A percentile compares a stretch with the other conserved stretches of the same genome.
phyloP scores from a whole-genome alignment of 2,113 vertebrate species.

The Stegostoma tigrinum region DNA sequence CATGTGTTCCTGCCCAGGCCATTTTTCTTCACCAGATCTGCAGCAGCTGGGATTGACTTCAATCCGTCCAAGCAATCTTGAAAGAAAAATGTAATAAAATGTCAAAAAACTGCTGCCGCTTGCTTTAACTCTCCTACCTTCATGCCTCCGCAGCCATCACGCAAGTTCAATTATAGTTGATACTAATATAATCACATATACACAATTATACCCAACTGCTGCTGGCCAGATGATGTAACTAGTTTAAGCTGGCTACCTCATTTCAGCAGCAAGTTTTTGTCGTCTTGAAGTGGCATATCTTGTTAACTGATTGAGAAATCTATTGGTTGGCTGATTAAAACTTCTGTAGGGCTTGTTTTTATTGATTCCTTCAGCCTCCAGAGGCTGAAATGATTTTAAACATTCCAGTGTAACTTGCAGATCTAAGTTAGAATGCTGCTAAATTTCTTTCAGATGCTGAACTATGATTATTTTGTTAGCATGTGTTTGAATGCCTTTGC shows the following conservation, averaged over 20 bases:
- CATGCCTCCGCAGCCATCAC: not conserved
- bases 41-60: not conserved
- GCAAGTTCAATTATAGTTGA: not conserved
- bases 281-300: not conserved
- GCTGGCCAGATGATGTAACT: not conserved
- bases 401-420: not conserved
- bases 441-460: not conserved
- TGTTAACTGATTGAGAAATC: not conserved
- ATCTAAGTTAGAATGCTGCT: not conserved
- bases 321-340: not conserved
- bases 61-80: not conserved
- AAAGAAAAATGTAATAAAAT: not conserved
- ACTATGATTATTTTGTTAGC: not conserved
- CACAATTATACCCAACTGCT: not conserved
- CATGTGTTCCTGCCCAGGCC: not conserved
- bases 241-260: not conserved
- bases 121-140: not conserved
- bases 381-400: not conserved
- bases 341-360: not conserved
- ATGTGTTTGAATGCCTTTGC: not conserved
- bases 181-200: not conserved
- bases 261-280: not conserved
- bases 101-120: not conserved
- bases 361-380: not conserved
- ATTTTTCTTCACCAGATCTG: not conserved